Base-by-base conservation (phyloP, 2,797 vertebrate genomes). In the Sebastes jordani region DNA sequence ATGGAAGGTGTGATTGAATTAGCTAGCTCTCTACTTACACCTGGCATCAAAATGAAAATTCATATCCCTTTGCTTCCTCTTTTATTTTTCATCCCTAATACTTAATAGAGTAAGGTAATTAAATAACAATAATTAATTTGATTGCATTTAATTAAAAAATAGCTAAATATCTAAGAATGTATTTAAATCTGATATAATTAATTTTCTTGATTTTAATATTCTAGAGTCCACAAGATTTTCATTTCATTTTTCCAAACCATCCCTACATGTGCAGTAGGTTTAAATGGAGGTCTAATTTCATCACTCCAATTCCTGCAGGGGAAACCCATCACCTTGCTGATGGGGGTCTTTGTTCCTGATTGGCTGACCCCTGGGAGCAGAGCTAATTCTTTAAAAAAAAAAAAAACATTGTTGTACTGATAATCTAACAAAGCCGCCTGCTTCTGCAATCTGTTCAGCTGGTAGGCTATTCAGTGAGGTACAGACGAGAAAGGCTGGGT, bases 401-500 rank as follows among this genome's bases (percentile, higher is more conserved):
- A 25, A 56, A 70, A 64, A 64, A 74, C 64, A 55, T 54, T 74
- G 81, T 69, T 80, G 73, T 74, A 63, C 46, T 73, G 76, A 81
- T 74, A 78, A 65, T 82, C 76, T 61, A 66, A 78, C 71, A 82
- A 82, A 88, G 65, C 70, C 36, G 74, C 34, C 34, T 80, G 67
- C 30, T 59, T 63, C 68, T 71, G 66, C 80, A 85, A 78, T 58
- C 74, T 76, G 55, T 85, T 88, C 70, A 81, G 72, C 38, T 66
- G 59, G 66, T 49, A 25, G 9, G n/a, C 10, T n/a, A 84, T 76
- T 87, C 80, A 86, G 14, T 71, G 70, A 86, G 64, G 71, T 80
- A 74, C 58, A 86, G 81, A 71, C 7, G 42, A 88, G 73, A 86
- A 82, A 91, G 79, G 75, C 72, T 72, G 49, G 64, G 59, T 78